phyloP scores from a whole-genome alignment of 2,113 vertebrate species.

The Pyxicephalus adspersus region DNA sequence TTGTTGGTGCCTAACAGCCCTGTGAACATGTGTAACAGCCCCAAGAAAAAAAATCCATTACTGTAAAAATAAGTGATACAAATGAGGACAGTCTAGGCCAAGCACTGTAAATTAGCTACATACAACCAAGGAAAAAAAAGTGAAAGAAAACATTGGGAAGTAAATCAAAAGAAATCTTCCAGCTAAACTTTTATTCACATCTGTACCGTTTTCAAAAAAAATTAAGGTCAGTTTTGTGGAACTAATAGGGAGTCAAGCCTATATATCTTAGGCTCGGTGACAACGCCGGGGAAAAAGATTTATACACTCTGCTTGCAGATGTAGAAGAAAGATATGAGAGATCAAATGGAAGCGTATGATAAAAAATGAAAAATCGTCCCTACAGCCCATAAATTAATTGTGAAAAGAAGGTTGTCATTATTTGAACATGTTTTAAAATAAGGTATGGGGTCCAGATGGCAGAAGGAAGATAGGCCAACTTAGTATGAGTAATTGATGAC shows the following conservation, averaged over 20 bases:
- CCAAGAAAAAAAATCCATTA: not conserved
- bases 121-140: conserved; percentile 75
- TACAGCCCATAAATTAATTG: conserved; percentile 87
- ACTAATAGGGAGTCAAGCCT: conserved; percentile 81
- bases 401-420: conserved; percentile 93
- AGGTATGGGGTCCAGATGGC: conserved; percentile 92
- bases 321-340: conserved; percentile 85
- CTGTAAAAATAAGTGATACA: conserved; percentile 69
- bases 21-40: not conserved
- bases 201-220: conserved; percentile 86
- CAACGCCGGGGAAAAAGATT: conserved; percentile 85
- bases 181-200: conserved; percentile 81
- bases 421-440: conserved; percentile 86
- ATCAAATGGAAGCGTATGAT: conserved; percentile 91
- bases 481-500: conserved; percentile 94
- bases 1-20: no score
- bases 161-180: conserved; percentile 85
- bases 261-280: conserved; percentile 83
- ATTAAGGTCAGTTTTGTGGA: conserved; percentile 86
- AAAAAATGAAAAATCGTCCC: conserved; percentile 89
- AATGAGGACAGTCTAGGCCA: conserved; percentile 62
- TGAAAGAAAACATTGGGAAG: conserved; percentile 75
- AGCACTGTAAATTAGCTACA: conserved; percentile 78
- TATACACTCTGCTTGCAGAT: conserved; percentile 88
- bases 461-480: conserved; percentile 82